phyloP scores from a whole-genome alignment of 2,797 vertebrate species.

The Xiphophorus birchmanni region DNA sequence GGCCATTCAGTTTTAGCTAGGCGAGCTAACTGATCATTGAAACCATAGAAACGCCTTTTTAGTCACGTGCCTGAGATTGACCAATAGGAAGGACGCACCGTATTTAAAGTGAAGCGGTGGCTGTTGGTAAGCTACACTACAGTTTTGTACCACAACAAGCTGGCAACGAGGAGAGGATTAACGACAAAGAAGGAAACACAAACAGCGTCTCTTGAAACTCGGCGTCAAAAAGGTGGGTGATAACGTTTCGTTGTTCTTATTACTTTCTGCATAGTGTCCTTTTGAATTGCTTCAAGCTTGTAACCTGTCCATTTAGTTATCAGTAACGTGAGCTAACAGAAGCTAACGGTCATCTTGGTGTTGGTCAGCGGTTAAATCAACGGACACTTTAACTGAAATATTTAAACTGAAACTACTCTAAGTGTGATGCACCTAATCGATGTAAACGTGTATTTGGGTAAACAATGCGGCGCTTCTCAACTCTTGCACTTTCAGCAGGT shows the following conservation, averaged over 20 bases:
- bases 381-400: neutral
- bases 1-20: neutral
- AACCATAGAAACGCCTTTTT: conserved; percentile 32
- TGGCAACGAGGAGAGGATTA: neutral
- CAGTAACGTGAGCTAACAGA: neutral
- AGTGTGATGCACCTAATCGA: neutral
- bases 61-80: neutral
- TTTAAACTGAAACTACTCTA: neutral
- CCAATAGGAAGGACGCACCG: conserved; percentile 57
- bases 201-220: neutral
- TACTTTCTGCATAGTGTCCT: neutral
- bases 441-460: neutral
- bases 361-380: neutral
- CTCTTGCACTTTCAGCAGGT: neutral
- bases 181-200: neutral
- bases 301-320: neutral
- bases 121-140: conserved; percentile 14
- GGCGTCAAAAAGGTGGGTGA: neutral
- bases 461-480: neutral
- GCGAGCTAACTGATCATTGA: neutral
- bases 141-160: too few species aligned
- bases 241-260: neutral
- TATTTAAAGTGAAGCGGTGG: conserved; percentile 69
- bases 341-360: neutral
- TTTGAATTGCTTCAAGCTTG: neutral